These are phyloP conservation scores for Thinocorus orbignyianus DNA, from an alignment of 2,113 vertebrate genomes.

Conservation along the genomic window DNA sequence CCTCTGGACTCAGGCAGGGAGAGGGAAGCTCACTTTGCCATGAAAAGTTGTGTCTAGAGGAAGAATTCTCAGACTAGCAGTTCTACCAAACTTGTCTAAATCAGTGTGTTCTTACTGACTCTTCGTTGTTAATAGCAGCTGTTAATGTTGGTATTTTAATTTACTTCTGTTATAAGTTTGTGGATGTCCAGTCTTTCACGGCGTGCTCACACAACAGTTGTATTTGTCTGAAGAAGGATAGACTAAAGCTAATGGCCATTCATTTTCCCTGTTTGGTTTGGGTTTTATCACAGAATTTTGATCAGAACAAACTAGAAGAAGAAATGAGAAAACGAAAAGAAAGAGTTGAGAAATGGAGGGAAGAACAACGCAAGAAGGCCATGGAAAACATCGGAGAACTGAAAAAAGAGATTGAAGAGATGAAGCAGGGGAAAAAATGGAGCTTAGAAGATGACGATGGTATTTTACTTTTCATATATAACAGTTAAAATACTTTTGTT, in stretches of 20 bases:
- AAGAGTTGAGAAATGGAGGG: constrained; percentile 97
- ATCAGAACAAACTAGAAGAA: constrained; percentile 98
- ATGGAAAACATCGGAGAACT: constrained; percentile 97
- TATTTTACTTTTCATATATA: constrained; percentile 56
- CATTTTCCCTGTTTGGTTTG: not conserved
- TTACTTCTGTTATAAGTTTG: not conserved
- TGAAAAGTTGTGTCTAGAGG: not conserved
- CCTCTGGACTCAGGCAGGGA: not conserved
- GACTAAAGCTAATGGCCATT: not conserved
- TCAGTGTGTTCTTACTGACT: not conserved
- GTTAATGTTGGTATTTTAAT: not conserved
- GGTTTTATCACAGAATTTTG: constrained; percentile 85
- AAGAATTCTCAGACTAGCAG: not conserved
- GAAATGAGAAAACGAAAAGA: constrained; percentile 99
- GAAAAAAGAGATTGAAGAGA: constrained; percentile 96
- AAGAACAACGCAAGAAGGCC: constrained; percentile 96
- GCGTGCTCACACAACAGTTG: not conserved
- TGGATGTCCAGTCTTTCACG: not conserved
- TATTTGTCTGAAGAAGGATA: not conserved
- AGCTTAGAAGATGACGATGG: constrained; percentile 98
- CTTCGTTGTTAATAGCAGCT: not conserved
- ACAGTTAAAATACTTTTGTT: not conserved
- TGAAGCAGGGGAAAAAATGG: constrained; percentile 99
- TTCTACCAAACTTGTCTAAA: not conserved
- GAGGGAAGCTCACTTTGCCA: not conserved